Percentiles rank a stretch among this genome's conserved stretches.
phyloP scores from a whole-genome alignment of 2,888 invertebrate species.

The Polyommatus icarus region DNA sequence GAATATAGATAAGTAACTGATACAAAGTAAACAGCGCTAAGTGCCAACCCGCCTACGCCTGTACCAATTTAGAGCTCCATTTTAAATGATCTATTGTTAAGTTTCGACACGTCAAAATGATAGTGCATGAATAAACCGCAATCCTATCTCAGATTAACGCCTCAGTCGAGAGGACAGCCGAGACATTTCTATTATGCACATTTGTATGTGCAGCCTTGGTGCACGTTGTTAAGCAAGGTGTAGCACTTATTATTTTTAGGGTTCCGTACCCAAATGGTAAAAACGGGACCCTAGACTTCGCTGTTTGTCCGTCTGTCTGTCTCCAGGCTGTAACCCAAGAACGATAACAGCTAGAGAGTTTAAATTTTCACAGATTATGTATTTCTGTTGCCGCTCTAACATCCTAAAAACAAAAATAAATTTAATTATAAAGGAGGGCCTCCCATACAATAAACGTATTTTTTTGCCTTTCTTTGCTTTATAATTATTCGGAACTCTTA shows the following conservation, averaged over 20 bases:
- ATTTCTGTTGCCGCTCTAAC: too few species aligned
- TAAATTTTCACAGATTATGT: too few species aligned
- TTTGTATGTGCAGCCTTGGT: neutral
- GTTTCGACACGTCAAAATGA: conserved; percentile 45
- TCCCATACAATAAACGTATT: too few species aligned
- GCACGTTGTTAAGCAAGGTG: neutral
- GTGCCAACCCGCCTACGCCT: conserved; percentile 48
- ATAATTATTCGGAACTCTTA: too few species aligned
- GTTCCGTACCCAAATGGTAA: too few species aligned
- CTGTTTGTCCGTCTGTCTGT: too few species aligned
- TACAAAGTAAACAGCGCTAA: conserved; percentile 48
- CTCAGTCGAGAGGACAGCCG: neutral
- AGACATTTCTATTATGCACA: conserved; percentile 5
- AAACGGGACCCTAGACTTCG: too few species aligned
- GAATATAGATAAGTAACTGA: conserved; percentile 29
- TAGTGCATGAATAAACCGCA: conserved; percentile 34
- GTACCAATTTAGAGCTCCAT: conserved; percentile 49
- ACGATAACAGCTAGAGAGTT: too few species aligned
- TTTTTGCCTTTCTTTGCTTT: too few species aligned
- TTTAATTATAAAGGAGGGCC: too few species aligned
- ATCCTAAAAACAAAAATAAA: too few species aligned
- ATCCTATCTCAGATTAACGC: conserved; percentile 23
- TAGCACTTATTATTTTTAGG: neutral
- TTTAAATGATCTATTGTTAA: conserved; percentile 50
- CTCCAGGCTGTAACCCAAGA: too few species aligned